Percentiles rank a stretch among this genome's conserved stretches.
These are phyloP conservation scores for Bombus huntii DNA, from an alignment of 1,140 invertebrate genomes.

Conservation along the genomic window DNA sequence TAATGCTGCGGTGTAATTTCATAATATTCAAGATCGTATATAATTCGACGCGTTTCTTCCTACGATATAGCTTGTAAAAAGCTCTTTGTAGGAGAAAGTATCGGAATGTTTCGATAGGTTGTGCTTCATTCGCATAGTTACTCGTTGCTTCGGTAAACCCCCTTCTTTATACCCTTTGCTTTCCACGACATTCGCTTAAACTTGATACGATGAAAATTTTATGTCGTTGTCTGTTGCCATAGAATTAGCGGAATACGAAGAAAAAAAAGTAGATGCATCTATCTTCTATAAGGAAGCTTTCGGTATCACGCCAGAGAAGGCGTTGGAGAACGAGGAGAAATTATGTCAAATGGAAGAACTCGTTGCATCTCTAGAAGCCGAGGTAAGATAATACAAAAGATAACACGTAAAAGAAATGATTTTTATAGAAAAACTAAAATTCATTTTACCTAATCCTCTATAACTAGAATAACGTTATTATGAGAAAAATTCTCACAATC, in stretches of 20 bases:
- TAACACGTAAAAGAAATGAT: not conserved
- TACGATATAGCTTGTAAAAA: too few relatives aligned
- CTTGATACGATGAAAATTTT: conserved; percentile 13
- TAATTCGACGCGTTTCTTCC: too few relatives aligned
- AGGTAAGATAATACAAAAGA: conserved; percentile 66
- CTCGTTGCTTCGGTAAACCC: not conserved
- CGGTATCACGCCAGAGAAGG: conserved; percentile 77
- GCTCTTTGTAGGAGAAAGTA: too few relatives aligned
- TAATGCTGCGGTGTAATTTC: too few relatives aligned
- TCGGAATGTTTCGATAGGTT: too few relatives aligned
- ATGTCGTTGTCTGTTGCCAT: conserved; percentile 39
- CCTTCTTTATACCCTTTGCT: not conserved
- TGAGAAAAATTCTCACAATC: too few relatives aligned
- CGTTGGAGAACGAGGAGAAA: conserved; percentile 78
- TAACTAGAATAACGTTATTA: too few relatives aligned
- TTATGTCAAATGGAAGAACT: conserved; percentile 78
- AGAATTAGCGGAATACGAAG: conserved; percentile 77
- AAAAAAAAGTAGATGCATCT: conserved; percentile 68
- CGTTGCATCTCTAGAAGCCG: conserved; percentile 76
- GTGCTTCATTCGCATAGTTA: not conserved
- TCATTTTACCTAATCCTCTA: not conserved
- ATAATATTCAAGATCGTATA: too few relatives aligned
- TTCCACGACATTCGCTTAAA: not conserved
- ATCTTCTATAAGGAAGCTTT: conserved; percentile 75
- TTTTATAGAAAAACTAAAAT: not conserved